phyloP scores from a whole-genome alignment of 2,888 invertebrate species.

The Rhogogaster chlorosoma region DNA sequence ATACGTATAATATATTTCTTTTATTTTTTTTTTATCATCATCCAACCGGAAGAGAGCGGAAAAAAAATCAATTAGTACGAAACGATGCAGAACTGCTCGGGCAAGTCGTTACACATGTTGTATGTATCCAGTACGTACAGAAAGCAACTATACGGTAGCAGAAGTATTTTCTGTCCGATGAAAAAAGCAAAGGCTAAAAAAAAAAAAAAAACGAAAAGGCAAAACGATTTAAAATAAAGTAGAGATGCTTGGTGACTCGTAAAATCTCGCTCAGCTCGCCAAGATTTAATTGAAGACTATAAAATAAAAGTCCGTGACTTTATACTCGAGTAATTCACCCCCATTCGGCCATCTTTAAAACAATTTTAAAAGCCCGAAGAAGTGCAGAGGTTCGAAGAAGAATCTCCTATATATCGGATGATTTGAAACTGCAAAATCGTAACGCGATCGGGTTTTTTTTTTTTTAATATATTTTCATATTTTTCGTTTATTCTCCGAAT shows the following conservation, averaged over 20 bases:
- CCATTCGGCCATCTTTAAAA: constrained; percentile 29
- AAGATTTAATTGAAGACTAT: constrained; percentile 46
- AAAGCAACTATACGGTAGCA: background rate
- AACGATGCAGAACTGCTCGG: background rate
- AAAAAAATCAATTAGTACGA: constrained; percentile 33
- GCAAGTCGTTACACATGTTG: constrained; percentile 4
- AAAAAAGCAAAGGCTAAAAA: background rate
- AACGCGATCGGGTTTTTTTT: background rate
- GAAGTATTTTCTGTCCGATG: background rate
- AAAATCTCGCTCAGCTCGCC: constrained; percentile 24
- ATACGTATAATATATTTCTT: background rate
- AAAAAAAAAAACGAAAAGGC: background rate
- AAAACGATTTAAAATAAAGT: constrained; percentile 33
- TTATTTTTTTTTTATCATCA: background rate
- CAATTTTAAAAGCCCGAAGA: background rate
- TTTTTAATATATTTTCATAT: background rate
- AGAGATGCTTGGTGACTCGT: constrained; percentile 47
- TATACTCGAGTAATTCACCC: constrained; percentile 37
- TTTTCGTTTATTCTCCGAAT: background rate
- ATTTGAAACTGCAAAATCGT: background rate
- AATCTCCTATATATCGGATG: background rate
- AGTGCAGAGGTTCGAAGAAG: background rate
- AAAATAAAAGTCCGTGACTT: constrained; percentile 27
- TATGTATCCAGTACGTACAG: background rate
- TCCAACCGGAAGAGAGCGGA: background rate